phyloP scores from a whole-genome alignment of 1,140 invertebrate genomes.

The Coboldia fuscipes region DNA sequence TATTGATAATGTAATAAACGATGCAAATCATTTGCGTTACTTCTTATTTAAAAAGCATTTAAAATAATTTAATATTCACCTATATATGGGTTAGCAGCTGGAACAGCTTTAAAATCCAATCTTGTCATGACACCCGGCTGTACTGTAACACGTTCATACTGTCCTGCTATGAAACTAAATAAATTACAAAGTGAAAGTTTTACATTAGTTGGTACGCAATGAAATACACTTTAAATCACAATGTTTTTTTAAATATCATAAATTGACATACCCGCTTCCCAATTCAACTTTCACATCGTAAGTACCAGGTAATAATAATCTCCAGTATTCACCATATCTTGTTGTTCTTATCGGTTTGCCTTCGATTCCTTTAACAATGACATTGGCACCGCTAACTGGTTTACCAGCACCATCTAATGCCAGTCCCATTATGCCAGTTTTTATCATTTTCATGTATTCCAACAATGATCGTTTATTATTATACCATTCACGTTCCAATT shows the following conservation, averaged over 20 bases:
- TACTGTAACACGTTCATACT: too few species aligned
- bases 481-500: slow-evolving; percentile 60
- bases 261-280: not conserved
- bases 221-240: not conserved
- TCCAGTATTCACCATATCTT: slow-evolving; percentile 68
- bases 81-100: too few species aligned
- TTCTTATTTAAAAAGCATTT: too few species aligned
- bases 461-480: slow-evolving; percentile 74
- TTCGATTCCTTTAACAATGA: slow-evolving; percentile 43
- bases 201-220: too few species aligned
- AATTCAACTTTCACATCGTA: slow-evolving; percentile 32
- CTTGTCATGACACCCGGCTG: too few species aligned
- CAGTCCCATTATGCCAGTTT: slow-evolving; percentile 62
- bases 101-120: too few species aligned
- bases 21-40: too few species aligned
- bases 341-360: slow-evolving; percentile 50
- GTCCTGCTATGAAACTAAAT: too few species aligned
- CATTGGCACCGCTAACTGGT: slow-evolving; percentile 38
- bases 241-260: not conserved
- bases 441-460: slow-evolving; percentile 63
- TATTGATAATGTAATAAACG: too few species aligned
- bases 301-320: slow-evolving; percentile 57
- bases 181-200: too few species aligned
- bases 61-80: too few species aligned
- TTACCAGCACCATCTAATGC: slow-evolving; percentile 29